Evolutionary conservation across 2,113 vertebrate species (phyloP).

Genomic region (Pyrgilauda ruficollis): DNA sequence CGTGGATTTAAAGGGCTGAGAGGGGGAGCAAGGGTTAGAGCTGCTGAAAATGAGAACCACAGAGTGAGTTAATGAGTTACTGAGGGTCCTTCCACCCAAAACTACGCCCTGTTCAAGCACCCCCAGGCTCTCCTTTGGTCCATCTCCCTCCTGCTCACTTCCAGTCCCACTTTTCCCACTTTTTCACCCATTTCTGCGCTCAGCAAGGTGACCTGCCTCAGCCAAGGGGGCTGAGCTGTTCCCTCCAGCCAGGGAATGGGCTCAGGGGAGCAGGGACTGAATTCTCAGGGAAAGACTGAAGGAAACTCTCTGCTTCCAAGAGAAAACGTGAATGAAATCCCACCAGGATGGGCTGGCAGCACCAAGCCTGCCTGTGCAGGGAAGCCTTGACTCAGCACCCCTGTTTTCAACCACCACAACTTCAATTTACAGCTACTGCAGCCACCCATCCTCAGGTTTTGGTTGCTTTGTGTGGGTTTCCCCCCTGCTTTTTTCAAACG

Average conservation of each 20-base stretch:
- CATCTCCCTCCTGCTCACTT: background rate
- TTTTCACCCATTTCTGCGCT: background rate
- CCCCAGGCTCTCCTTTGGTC: background rate
- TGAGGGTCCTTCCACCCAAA: background rate
- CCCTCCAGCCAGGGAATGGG: background rate
- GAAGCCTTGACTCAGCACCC: background rate
- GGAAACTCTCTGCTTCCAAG: background rate
- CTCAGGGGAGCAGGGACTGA: background rate
- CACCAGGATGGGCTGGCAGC: background rate
- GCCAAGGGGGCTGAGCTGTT: background rate
- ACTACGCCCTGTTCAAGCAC: background rate
- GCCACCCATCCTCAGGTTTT: background rate
- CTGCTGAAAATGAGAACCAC: background rate
- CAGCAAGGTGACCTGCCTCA: background rate
- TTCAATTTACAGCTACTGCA: background rate
- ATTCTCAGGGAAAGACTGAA: background rate
- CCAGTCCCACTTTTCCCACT: background rate
- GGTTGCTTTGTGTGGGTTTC: background rate
- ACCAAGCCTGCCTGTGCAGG: background rate
- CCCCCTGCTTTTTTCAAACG: background rate
- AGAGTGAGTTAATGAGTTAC: slow-evolving; percentile 17
- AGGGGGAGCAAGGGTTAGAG: background rate
- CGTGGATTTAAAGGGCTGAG: background rate
- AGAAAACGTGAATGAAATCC: background rate
- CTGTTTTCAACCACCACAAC: background rate